Conservation (phyloP, 2,113 vertebrate species). For the Heterotis niloticus region DNA sequence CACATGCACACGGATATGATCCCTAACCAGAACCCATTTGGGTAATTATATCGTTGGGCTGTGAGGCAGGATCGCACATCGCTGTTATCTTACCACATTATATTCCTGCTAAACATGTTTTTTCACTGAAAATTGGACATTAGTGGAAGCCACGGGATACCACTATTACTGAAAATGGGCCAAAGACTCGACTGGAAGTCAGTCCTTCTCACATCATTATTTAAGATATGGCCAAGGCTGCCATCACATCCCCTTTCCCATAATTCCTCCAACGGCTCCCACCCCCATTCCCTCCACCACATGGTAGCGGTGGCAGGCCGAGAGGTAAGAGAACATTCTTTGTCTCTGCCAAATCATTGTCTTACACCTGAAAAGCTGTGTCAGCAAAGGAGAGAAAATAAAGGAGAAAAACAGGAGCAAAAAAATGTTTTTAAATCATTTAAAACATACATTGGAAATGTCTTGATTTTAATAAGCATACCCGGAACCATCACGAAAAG, state of each 20-base stretch:
- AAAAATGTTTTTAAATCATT: not conserved
- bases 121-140: constrained; percentile 69
- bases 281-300: too few species aligned
- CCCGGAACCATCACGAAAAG: too few species aligned
- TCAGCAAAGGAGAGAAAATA: not conserved
- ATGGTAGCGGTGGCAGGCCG: not conserved
- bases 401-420: not conserved
- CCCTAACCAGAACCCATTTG: constrained; percentile 63
- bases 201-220: constrained; percentile 33
- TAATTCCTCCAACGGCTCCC: not conserved
- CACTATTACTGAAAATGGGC: constrained; percentile 60
- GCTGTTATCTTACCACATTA: constrained; percentile 66
- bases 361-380: too few species aligned
- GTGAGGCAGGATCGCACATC: constrained; percentile 60
- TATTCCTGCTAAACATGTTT: constrained; percentile 58
- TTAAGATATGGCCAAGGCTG: not conserved
- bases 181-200: constrained; percentile 54
- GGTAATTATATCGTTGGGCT: constrained; percentile 67
- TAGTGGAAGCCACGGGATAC: constrained; percentile 61
- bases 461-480: too few species aligned
- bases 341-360: constrained; percentile 1
- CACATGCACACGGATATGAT: constrained; percentile 61
- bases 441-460: not conserved
- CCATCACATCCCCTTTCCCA: not conserved
- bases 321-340: not conserved